phyloP scores from a whole-genome alignment of 2,113 vertebrate genomes.

The Martes martes region DNA sequence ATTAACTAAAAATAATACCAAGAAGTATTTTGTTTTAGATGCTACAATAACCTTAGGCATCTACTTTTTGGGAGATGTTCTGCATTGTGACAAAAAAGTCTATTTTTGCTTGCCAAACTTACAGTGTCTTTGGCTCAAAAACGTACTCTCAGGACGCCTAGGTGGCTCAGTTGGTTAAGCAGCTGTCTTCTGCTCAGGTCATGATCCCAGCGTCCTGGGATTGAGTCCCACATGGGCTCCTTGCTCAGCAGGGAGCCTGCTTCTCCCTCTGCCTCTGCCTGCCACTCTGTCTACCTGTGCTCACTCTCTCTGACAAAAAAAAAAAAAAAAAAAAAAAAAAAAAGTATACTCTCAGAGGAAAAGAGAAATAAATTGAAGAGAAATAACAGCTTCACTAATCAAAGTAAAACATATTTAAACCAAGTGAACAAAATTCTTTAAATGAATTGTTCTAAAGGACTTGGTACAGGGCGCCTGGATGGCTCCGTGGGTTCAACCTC shows the following conservation, averaged over 20 bases:
- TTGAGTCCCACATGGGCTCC: no score
- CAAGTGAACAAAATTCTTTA: not conserved
- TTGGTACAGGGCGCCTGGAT: not conserved
- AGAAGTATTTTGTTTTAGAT: not conserved
- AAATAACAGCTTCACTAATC: not conserved
- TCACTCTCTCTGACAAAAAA: no score
- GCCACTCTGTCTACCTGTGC: no score
- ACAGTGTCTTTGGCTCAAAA: not conserved
- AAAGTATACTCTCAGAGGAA: not conserved
- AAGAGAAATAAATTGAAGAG: not conserved
- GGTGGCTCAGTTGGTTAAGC: no score
- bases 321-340: no score
- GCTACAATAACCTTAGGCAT: not conserved
- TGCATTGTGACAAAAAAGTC: not conserved
- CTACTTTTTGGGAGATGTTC: not conserved
- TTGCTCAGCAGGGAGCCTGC: no score
- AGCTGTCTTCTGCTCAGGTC: no score
- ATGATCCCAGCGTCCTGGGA: no score
- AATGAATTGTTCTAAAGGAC: not conserved
- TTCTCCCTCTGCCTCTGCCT: no score
- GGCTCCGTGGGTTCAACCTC: no score
- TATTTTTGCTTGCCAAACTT: not conserved
- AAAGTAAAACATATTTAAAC: not conserved
- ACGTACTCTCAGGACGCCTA: not conserved
- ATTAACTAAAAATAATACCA: not conserved